phyloP scores from a whole-genome alignment of 2,113 vertebrate species.

The Tilapia sparmanii region DNA sequence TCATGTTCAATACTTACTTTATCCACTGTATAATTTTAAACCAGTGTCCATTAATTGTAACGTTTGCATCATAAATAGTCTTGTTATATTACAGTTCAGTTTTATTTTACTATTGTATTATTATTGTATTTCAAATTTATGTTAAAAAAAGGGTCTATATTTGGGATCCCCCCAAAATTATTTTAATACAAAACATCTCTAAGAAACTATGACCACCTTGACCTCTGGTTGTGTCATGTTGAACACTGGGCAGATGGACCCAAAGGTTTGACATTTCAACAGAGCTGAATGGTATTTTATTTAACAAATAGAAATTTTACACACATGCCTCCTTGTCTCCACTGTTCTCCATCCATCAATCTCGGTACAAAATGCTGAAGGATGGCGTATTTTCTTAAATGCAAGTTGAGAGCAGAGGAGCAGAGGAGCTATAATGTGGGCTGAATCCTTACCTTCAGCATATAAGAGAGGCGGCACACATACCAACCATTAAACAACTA shows the following conservation, averaged over 20 bases:
- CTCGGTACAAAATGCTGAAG: background rate
- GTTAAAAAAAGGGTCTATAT: background rate
- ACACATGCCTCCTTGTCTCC: background rate
- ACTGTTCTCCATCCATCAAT: background rate
- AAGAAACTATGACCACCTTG: background rate
- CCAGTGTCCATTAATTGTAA: background rate
- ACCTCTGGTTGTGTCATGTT: background rate
- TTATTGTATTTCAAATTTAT: background rate
- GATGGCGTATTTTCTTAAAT: background rate
- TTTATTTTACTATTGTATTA: background rate
- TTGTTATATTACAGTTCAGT: background rate
- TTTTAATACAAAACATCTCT: background rate
- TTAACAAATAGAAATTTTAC: background rate
- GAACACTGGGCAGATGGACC: background rate
- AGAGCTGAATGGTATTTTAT: background rate
- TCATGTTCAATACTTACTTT: background rate
- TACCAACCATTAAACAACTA: background rate
- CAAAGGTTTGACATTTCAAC: background rate
- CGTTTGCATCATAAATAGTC: background rate
- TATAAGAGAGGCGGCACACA: accelerated
- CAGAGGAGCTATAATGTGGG: accelerated
- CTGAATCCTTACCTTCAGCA: background rate
- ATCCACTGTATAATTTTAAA: background rate
- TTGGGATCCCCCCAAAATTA: background rate
- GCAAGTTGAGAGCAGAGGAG: background rate